phyloP scores from a whole-genome alignment of 2,888 invertebrate species.

The Drosophila robusta region DNA sequence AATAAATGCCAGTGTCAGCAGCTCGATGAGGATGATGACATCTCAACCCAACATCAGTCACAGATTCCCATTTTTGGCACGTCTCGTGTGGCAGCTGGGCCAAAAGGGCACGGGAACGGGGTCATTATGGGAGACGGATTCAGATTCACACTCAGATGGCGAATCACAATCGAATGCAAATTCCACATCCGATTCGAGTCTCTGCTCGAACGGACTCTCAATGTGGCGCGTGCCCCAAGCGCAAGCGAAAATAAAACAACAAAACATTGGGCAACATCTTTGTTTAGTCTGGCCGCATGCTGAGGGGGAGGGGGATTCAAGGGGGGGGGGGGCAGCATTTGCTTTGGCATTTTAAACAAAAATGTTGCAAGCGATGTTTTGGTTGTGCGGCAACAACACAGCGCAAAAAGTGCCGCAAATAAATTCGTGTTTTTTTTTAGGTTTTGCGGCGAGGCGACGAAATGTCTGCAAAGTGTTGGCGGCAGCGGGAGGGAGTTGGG shows the following conservation, averaged over 20 bases:
- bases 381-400: slow-evolving; percentile 14
- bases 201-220: background rate
- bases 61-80: slow-evolving; percentile 36
- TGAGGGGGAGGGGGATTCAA: too few species aligned
- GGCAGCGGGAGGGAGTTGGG: background rate
- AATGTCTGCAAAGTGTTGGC: slow-evolving; percentile 18
- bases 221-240: slow-evolving; percentile 64
- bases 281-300: slow-evolving; percentile 63
- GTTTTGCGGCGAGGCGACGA: slow-evolving; percentile 51
- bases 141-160: background rate
- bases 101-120: slow-evolving; percentile 9
- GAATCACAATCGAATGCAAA: background rate
- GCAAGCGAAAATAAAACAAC: slow-evolving; percentile 21
- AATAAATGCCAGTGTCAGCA: slow-evolving; percentile 59
- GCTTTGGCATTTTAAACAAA: slow-evolving; percentile 48
- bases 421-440: slow-evolving; percentile 44
- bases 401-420: slow-evolving; percentile 24
- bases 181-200: slow-evolving; percentile 1
- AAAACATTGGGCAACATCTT: slow-evolving; percentile 44
- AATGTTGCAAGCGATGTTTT: slow-evolving; percentile 45
- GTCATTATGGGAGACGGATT: slow-evolving; percentile 17
- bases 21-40: background rate
- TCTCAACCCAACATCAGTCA: slow-evolving; percentile 13
- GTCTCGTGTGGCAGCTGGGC: slow-evolving; percentile 40
- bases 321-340: background rate